These are phyloP conservation scores for Microtus oregoni DNA, from an alignment of 2,113 vertebrate genomes.

Conservation along the genomic window DNA sequence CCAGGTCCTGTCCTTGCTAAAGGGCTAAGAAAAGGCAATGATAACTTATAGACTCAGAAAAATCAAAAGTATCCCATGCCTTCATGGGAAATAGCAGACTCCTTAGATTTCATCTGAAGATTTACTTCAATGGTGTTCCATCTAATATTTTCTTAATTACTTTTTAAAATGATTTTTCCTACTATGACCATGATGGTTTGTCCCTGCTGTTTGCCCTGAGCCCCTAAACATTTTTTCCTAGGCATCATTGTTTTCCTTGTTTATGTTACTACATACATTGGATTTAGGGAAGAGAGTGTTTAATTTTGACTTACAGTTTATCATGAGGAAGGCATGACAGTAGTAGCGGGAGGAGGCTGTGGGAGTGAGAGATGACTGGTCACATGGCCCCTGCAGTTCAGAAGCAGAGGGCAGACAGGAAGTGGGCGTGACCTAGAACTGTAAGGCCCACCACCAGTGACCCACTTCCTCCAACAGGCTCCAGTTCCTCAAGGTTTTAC, in stretches of 20 bases:
- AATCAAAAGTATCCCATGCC: background rate
- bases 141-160: background rate
- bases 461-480: background rate
- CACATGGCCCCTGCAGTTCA: background rate
- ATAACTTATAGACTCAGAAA: background rate
- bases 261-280: background rate
- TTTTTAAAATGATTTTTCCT: background rate
- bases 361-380: no score
- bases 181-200: no score
- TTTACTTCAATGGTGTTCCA: background rate
- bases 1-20: background rate
- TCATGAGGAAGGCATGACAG: background rate
- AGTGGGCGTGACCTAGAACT: background rate
- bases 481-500: background rate
- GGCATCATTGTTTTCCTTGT: background rate
- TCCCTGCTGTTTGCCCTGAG: background rate
- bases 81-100: conserved; percentile 25
- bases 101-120: background rate
- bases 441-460: background rate
- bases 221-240: background rate
- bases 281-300: background rate
- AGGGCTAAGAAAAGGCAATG: background rate
- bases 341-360: no score
- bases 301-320: background rate
- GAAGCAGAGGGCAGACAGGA: background rate